A percentile compares a stretch with the other conserved stretches of the same genome.
Evolutionary conservation across 2,888 invertebrate species (phyloP).

Genomic region (Cephus spinipes): DNA sequence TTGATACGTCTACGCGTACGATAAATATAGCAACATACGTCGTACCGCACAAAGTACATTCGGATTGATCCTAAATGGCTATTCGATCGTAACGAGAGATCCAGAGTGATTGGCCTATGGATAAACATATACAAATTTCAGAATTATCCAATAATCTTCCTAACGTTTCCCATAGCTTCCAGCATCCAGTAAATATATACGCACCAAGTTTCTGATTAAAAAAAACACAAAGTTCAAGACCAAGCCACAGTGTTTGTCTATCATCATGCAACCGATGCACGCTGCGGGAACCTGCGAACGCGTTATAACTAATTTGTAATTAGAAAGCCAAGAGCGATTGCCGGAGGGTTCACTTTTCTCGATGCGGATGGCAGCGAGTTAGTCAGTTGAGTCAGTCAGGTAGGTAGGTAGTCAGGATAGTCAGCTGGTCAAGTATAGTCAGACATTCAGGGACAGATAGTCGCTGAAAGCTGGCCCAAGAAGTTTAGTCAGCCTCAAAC

Average conservation of each 20-base stretch:
- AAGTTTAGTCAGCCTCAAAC: slow-evolving; percentile 5
- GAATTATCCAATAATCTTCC: neutral
- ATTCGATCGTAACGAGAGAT: neutral
- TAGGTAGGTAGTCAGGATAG: slow-evolving; percentile 2
- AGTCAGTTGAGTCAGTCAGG: neutral
- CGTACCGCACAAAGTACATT: neutral
- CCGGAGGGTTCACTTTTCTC: slow-evolving; percentile 14
- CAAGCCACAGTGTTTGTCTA: neutral
- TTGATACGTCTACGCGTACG: neutral
- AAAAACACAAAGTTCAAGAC: neutral
- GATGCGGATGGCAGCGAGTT: slow-evolving; percentile 18
- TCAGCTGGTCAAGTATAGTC: neutral
- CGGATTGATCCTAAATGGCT: neutral
- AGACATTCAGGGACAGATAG: neutral
- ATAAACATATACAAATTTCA: neutral
- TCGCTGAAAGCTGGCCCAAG: neutral
- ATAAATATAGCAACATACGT: neutral
- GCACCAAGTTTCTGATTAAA: neutral
- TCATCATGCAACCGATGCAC: neutral
- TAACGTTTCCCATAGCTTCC: neutral
- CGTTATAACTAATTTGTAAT: slow-evolving; percentile 35
- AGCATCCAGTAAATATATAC: neutral
- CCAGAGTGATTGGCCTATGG: neutral
- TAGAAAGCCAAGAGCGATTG: slow-evolving; percentile 30
- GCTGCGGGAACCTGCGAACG: slow-evolving; percentile 6